Conservation (phyloP, 2,888 invertebrate species). For the Lasioglossum zephyrum region DNA sequence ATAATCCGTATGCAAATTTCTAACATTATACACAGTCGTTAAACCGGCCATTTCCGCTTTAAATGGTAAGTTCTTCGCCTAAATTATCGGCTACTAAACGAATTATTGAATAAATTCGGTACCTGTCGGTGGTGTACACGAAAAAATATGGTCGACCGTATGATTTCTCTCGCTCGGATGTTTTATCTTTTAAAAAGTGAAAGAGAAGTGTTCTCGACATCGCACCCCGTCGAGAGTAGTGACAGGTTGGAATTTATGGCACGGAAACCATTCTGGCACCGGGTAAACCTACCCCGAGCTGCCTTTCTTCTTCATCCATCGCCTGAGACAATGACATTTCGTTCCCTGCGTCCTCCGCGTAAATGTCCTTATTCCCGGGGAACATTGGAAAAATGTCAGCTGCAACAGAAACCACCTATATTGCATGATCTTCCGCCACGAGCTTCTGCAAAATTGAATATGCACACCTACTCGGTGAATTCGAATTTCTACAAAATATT, state of each 20-base stretch:
- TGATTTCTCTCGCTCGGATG: neutral
- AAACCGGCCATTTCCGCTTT: neutral
- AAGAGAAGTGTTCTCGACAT: neutral
- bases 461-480: neutral
- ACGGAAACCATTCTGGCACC: neutral
- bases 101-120: neutral
- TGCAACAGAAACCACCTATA: neutral
- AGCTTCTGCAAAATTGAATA: neutral
- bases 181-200: conserved; percentile 13
- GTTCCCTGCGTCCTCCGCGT: neutral
- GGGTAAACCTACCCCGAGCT: neutral
- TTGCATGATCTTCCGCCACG: neutral
- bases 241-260: conserved; percentile 21
- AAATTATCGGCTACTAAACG: neutral
- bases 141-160: neutral
- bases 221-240: neutral
- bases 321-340: conserved; percentile 41
- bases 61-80: neutral
- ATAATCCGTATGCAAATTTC: neutral
- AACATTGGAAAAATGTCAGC: neutral
- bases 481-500: neutral
- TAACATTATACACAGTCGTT: neutral
- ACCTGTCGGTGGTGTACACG: no score
- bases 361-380: neutral
- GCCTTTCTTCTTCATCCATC: conserved; percentile 26